Evolutionary conservation across 2,888 invertebrate genomes (phyloP).

Genomic region (Rhagonycha lutea): DNA sequence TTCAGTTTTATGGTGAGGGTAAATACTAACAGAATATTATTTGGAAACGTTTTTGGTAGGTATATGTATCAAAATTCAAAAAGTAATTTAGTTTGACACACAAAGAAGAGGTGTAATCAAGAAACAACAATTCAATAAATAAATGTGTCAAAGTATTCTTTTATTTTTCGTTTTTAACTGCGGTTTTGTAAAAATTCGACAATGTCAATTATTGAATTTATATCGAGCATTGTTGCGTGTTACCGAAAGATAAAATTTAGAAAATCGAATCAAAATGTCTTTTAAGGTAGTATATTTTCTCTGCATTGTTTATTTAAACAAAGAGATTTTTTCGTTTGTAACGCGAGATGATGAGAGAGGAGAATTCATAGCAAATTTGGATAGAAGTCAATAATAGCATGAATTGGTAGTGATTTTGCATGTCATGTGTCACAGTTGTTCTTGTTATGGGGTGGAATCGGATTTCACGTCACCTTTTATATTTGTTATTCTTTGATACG

Average conservation of each 20-base stretch:
- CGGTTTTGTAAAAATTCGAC: background rate
- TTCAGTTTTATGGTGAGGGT: background rate
- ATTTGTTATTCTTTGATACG: slow-evolving; percentile 34
- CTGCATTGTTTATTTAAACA: slow-evolving; percentile 28
- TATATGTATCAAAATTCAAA: background rate
- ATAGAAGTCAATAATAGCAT: slow-evolving; percentile 34
- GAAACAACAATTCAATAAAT: background rate
- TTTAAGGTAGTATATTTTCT: slow-evolving; percentile 18
- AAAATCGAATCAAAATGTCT: slow-evolving; percentile 9
- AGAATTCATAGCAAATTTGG: slow-evolving; percentile 30
- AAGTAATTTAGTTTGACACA: background rate
- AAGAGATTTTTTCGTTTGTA: slow-evolving; percentile 25
- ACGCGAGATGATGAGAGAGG: slow-evolving; percentile 23
- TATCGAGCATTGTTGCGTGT: background rate
- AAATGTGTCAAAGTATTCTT: background rate
- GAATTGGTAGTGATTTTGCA: slow-evolving; percentile 35
- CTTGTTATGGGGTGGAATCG: slow-evolving; percentile 33
- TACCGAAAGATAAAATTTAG: background rate
- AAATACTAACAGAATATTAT: background rate
- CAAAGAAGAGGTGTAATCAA: background rate
- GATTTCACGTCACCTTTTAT: slow-evolving; percentile 33
- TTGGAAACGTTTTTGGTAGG: background rate
- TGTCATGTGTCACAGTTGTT: slow-evolving; percentile 34
- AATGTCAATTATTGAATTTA: background rate
- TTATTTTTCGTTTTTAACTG: background rate